Evolutionary conservation across 2,113 vertebrate species (phyloP).

Genomic region (Plectropomus leopardus): DNA sequence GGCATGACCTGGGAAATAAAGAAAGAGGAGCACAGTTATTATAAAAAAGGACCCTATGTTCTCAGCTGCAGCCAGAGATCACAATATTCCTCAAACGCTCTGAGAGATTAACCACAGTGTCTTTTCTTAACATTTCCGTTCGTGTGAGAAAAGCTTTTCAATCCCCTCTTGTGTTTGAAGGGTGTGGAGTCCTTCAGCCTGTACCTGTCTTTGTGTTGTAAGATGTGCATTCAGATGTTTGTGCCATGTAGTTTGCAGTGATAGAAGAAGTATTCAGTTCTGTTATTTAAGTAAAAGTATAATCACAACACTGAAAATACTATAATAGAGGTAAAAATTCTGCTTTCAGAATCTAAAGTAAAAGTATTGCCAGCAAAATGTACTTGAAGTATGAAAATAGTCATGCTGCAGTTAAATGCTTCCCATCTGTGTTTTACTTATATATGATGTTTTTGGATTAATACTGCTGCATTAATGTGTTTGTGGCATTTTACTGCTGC

Average conservation of each 20-base stretch:
- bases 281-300: too few species aligned
- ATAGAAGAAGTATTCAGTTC: too few species aligned
- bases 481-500: too few species aligned
- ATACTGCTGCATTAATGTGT: too few species aligned
- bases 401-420: too few species aligned
- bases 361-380: too few species aligned
- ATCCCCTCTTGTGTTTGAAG: slow-evolving; percentile 10
- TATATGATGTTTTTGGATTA: too few species aligned
- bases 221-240: slow-evolving; percentile 5
- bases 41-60: background rate
- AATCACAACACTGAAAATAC: too few species aligned
- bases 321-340: too few species aligned
- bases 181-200: slow-evolving; percentile 25
- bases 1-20: background rate
- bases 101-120: background rate
- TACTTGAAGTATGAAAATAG: too few species aligned
- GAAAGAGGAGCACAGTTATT: background rate
- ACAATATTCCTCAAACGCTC: background rate
- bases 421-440: too few species aligned
- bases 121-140: background rate
- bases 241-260: background rate
- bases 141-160: background rate
- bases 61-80: background rate
- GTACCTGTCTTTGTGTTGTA: slow-evolving; percentile 23
- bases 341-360: too few species aligned